A percentile compares a stretch with the other conserved stretches of the same genome.
These are phyloP conservation scores for Anticlea derivata DNA, from an alignment of 2,888 invertebrate species.

Conservation along the genomic window DNA sequence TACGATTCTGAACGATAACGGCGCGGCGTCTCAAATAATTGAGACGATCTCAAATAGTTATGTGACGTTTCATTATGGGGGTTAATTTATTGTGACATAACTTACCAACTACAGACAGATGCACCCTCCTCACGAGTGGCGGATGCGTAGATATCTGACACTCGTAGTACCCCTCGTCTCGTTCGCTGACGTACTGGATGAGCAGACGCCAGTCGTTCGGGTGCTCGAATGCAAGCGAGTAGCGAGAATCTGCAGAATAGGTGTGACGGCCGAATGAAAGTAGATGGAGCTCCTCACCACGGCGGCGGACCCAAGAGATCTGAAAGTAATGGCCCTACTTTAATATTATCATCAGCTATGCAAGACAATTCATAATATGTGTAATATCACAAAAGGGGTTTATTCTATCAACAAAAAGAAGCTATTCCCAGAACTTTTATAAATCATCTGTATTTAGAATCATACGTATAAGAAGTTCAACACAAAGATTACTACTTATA, in stretches of 20 bases:
- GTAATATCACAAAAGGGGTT: too few species aligned
- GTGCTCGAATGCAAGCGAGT: slow-evolving; percentile 87
- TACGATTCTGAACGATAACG: too few species aligned
- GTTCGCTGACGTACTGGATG: slow-evolving; percentile 88
- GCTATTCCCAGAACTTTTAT: too few species aligned
- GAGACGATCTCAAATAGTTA: too few species aligned
- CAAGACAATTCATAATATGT: too few species aligned
- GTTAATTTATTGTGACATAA: neutral
- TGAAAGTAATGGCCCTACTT: slow-evolving; percentile 44
- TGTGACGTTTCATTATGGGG: too few species aligned
- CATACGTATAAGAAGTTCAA: too few species aligned
- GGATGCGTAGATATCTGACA: slow-evolving; percentile 92
- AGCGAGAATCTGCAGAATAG: slow-evolving; percentile 86
- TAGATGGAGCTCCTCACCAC: slow-evolving; percentile 86
- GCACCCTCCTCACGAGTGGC: slow-evolving; percentile 87
- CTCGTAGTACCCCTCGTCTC: slow-evolving; percentile 91
- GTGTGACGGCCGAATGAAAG: slow-evolving; percentile 88
- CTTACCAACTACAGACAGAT: slow-evolving; percentile 89
- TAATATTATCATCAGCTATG: too few species aligned
- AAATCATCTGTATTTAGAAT: too few species aligned
- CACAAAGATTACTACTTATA: too few species aligned
- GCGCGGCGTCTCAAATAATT: too few species aligned
- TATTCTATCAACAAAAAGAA: too few species aligned
- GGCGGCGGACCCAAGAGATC: slow-evolving; percentile 89
- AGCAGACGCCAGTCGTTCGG: slow-evolving; percentile 91